Evolutionary conservation across 2,888 invertebrate genomes (phyloP).

Genomic region (Drosophila neutralis): DNA sequence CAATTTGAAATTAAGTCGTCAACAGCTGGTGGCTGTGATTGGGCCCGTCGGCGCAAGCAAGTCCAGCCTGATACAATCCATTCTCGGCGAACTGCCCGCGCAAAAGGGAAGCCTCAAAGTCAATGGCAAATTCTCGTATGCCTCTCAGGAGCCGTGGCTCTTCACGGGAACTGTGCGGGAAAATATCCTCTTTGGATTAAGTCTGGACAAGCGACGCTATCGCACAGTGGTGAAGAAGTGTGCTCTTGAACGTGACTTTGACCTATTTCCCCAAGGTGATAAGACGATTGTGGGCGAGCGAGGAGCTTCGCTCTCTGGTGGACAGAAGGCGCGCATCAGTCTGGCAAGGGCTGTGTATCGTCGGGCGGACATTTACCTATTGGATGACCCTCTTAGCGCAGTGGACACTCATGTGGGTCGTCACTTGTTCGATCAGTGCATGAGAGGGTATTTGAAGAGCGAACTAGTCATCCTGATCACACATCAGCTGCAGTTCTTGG

Average conservation of each 20-base stretch:
- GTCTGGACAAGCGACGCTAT: conserved; percentile 87
- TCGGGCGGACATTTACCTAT: conserved; percentile 92
- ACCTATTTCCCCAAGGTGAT: conserved; percentile 87
- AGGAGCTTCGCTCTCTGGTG: conserved; percentile 92
- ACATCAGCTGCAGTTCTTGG: conserved; percentile 92
- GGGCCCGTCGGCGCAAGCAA: conserved; percentile 90
- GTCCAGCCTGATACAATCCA: conserved; percentile 85
- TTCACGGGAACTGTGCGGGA: conserved; percentile 88
- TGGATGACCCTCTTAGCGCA: conserved; percentile 96
- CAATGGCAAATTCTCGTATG: conserved; percentile 88
- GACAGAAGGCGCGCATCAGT: conserved; percentile 95
- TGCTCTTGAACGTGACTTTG: conserved; percentile 86
- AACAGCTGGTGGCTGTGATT: conserved; percentile 88
- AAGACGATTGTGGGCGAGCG: conserved; percentile 90
- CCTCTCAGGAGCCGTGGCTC: conserved; percentile 93
- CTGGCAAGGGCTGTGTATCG: conserved; percentile 94
- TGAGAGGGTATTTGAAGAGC: conserved; percentile 85
- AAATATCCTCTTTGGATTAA: conserved; percentile 87
- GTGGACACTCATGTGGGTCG: conserved; percentile 96
- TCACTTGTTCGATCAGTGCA: conserved; percentile 91
- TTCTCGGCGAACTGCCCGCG: conserved; percentile 86
- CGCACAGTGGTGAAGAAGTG: conserved; percentile 86
- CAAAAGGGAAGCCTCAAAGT: conserved; percentile 86
- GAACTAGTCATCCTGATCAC: conserved; percentile 92
- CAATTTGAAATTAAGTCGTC: conserved; percentile 87